Evolutionary conservation across 2,797 vertebrate genomes (phyloP).

Genomic region (Tokudaia tokunoshimensis): DNA sequence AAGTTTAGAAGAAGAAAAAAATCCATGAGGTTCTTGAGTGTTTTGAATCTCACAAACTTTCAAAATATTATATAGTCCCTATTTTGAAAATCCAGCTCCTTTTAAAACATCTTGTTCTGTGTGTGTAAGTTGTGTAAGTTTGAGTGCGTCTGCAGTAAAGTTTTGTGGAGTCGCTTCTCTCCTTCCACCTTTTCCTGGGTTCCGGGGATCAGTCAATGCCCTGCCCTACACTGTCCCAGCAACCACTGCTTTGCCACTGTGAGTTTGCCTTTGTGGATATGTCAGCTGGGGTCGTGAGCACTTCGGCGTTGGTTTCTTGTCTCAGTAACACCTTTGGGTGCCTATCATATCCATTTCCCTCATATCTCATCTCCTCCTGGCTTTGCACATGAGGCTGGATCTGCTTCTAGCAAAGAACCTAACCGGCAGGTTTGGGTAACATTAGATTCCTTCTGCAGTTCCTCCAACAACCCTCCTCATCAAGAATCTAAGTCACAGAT

Average conservation of each 20-base stretch:
- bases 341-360: not conserved
- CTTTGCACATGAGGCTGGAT: not conserved
- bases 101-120: not conserved
- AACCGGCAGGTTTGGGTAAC: not conserved
- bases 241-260: not conserved
- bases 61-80: not conserved
- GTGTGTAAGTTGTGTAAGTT: not conserved
- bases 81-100: not conserved
- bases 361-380: not conserved
- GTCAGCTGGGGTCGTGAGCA: not conserved
- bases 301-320: not conserved
- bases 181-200: not conserved
- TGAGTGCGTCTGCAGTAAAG: not conserved
- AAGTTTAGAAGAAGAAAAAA: conserved; percentile 40
- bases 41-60: not conserved
- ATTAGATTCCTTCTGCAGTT: not conserved
- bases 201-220: not conserved
- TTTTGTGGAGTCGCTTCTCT: not conserved
- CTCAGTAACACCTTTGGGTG: not conserved
- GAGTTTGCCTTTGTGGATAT: not conserved
- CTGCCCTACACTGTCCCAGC: not conserved
- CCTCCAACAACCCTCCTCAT: not conserved
- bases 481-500: not conserved
- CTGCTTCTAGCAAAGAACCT: not conserved
- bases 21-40: not conserved